Conservation (phyloP, 2,888 invertebrate genomes). For the Petrophora chlorosata region DNA sequence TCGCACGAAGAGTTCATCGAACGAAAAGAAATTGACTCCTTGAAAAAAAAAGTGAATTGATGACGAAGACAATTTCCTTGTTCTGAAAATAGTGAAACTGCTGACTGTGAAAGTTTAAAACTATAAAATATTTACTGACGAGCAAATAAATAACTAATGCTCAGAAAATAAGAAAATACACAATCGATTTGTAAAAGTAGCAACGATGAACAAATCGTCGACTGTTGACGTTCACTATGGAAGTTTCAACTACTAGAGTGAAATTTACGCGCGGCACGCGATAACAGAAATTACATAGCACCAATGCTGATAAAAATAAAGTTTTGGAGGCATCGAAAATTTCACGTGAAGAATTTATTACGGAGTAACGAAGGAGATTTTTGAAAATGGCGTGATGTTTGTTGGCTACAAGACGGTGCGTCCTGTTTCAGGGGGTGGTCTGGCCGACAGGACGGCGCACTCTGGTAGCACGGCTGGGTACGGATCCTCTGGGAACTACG, state of each 20-base stretch:
- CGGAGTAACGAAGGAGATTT: slow-evolving; percentile 8
- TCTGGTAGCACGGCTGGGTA: slow-evolving; percentile 86
- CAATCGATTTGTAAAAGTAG: slow-evolving; percentile 37
- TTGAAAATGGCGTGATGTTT: slow-evolving; percentile 40
- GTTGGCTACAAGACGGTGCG: slow-evolving; percentile 61
- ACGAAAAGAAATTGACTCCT: slow-evolving; percentile 6
- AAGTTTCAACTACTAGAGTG: slow-evolving; percentile 49
- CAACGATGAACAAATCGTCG: slow-evolving; percentile 66
- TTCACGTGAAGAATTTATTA: slow-evolving; percentile 24
- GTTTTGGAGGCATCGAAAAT: slow-evolving; percentile 23
- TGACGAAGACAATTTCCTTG: neutral
- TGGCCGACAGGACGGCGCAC: slow-evolving; percentile 88
- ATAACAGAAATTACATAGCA: slow-evolving; percentile 59
- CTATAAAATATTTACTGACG: neutral
- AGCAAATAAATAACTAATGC: slow-evolving; percentile 2
- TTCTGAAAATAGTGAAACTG: slow-evolving; percentile 2
- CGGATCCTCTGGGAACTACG: slow-evolving; percentile 71
- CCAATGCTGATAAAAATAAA: slow-evolving; percentile 30
- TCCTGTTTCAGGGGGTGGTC: slow-evolving; percentile 85
- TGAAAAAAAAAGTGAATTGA: slow-evolving; percentile 7
- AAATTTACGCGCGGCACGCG: slow-evolving; percentile 64
- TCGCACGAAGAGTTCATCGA: slow-evolving; percentile 60
- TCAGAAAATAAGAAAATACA: slow-evolving; percentile 16
- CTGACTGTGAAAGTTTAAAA: neutral
- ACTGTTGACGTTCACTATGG: slow-evolving; percentile 66